These are phyloP conservation scores for Polydrusus cervinus DNA, from an alignment of 2,888 invertebrate genomes.

Conservation along the genomic window DNA sequence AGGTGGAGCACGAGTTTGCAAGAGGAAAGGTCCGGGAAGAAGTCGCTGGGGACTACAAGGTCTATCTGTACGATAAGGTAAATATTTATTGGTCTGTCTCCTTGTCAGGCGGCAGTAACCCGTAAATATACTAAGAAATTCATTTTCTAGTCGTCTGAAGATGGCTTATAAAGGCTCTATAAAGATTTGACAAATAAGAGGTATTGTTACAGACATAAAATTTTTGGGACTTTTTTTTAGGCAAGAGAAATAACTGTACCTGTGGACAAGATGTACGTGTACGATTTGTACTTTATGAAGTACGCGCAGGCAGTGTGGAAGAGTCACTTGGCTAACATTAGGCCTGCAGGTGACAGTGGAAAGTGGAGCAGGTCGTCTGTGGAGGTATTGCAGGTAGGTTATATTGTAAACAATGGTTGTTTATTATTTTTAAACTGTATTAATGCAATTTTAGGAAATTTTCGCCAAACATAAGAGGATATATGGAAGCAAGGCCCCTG, in stretches of 20 bases:
- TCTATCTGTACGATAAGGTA: conserved; percentile 69
- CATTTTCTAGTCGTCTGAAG: too few species aligned
- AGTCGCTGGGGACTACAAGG: conserved; percentile 69
- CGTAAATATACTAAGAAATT: too few species aligned
- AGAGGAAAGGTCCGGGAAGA: conserved; percentile 75
- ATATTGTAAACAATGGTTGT: too few species aligned
- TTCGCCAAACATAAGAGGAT: conserved; percentile 40
- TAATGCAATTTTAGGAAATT: conserved; percentile 36
- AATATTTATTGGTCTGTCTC: conserved; percentile 68
- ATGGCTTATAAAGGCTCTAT: too few species aligned
- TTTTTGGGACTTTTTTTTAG: conserved; percentile 7
- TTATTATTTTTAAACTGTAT: too few species aligned
- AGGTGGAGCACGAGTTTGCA: conserved; percentile 76
- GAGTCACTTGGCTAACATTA: conserved; percentile 81
- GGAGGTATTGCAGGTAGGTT: conserved; percentile 72
- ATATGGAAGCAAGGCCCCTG: conserved; percentile 24
- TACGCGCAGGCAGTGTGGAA: conserved; percentile 76
- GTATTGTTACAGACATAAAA: too few species aligned
- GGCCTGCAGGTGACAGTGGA: conserved; percentile 78
- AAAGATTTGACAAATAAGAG: too few species aligned
- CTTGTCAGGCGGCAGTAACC: too few species aligned
- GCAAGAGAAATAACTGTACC: conserved; percentile 32
- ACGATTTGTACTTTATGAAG: conserved; percentile 69
- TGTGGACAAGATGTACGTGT: conserved; percentile 44
- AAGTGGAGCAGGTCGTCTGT: conserved; percentile 78